These are phyloP conservation scores for Melikaiella ostensackeni DNA, from an alignment of 2,888 invertebrate genomes.

Conservation along the genomic window DNA sequence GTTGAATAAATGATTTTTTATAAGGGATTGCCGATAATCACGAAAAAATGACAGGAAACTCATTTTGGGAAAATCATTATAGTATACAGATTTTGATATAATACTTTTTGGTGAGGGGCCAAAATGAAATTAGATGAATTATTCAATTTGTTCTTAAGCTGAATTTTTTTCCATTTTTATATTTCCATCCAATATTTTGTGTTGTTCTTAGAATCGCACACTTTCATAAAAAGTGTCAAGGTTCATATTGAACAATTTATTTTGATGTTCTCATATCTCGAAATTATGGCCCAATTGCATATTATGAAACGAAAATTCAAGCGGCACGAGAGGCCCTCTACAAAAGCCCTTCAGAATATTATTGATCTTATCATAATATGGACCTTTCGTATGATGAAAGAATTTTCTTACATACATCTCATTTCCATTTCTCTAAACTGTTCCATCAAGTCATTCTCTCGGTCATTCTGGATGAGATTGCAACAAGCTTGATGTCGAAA, in stretches of 20 bases:
- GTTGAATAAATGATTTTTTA: too few species aligned
- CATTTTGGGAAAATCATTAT: too few species aligned
- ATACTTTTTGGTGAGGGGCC: too few species aligned
- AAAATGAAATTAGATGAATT: too few species aligned
- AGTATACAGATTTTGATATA: too few species aligned
- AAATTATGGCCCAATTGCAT: slow-evolving; percentile 26
- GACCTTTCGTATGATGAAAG: slow-evolving; percentile 17
- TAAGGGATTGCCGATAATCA: too few species aligned
- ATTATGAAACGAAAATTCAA: slow-evolving; percentile 34
- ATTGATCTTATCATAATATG: slow-evolving; percentile 34
- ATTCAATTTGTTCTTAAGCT: too few species aligned
- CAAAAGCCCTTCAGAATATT: slow-evolving; percentile 36
- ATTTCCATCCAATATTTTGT: too few species aligned
- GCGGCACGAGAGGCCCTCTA: background rate
- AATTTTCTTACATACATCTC: background rate
- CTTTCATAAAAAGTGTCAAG: background rate
- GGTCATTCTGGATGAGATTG: slow-evolving; percentile 6
- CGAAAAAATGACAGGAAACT: too few species aligned
- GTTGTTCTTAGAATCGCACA: background rate
- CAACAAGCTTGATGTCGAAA: background rate
- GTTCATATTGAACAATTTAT: background rate
- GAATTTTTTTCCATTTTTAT: too few species aligned
- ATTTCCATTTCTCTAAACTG: background rate
- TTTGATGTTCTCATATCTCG: background rate
- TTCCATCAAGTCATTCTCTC: slow-evolving; percentile 9